phyloP scores from a whole-genome alignment of 2,113 vertebrate genomes.

The Pseudopodoces humilis region DNA sequence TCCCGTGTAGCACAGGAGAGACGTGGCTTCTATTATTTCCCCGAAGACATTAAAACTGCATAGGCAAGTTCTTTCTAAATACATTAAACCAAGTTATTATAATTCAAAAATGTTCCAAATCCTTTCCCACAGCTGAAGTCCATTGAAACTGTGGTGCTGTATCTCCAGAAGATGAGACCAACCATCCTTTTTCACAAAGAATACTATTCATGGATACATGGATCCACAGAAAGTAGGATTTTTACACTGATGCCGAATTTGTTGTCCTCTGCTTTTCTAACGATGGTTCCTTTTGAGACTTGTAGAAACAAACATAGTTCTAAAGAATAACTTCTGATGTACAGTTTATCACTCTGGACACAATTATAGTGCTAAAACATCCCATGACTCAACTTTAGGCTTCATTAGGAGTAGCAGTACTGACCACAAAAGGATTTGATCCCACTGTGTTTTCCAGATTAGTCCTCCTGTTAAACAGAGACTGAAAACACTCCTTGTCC shows the following conservation, averaged over 20 bases:
- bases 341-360: not conserved
- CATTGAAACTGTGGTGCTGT: not conserved
- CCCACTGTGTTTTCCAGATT: not conserved
- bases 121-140: conserved; percentile 49
- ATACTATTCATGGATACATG: not conserved
- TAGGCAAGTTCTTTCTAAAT: not conserved
- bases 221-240: conserved; percentile 9
- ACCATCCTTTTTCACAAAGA: conserved; percentile 16
- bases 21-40: not conserved
- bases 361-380: not conserved
- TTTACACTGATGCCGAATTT: not conserved
- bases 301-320: not conserved
- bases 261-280: not conserved
- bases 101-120: not conserved
- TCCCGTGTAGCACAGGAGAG: too few species aligned
- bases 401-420: not conserved
- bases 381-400: not conserved
- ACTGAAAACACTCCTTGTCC: not conserved
- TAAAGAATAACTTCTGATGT: not conserved
- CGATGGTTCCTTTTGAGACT: not conserved
- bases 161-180: not conserved
- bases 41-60: not conserved
- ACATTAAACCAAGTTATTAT: not conserved
- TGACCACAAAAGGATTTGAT: not conserved
- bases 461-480: not conserved